phyloP scores from a whole-genome alignment of 2,888 invertebrate genomes.

The Norana najaformis region DNA sequence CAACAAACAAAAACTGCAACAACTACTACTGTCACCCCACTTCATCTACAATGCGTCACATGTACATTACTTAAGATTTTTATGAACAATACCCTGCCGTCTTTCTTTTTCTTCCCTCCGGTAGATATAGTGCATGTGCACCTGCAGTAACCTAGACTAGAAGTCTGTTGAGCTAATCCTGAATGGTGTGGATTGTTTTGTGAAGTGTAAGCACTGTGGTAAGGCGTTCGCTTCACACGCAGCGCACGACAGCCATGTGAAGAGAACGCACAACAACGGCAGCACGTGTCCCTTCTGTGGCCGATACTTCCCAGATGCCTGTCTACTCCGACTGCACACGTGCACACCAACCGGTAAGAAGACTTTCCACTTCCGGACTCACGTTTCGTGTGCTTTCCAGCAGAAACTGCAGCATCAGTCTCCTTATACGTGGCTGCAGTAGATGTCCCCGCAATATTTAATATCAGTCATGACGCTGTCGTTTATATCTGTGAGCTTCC shows the following conservation, averaged over 20 bases:
- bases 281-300: constrained; percentile 42
- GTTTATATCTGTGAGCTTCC: neutral
- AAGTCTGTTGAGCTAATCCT: neutral
- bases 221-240: constrained; percentile 67
- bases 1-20: no score
- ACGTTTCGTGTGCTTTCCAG: neutral
- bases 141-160: no score
- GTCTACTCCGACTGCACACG: constrained; percentile 8
- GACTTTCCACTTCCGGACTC: neutral
- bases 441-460: no score
- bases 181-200: neutral
- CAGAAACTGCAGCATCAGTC: neutral
- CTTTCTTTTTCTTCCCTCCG: no score
- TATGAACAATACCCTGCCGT: no score
- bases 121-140: no score
- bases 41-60: no score
- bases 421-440: no score
- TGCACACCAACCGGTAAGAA: neutral
- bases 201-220: constrained; percentile 65
- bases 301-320: neutral
- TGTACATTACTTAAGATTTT: no score
- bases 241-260: constrained; percentile 66
- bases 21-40: no score
- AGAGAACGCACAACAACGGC: constrained; percentile 63
- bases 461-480: no score